Evolutionary conservation across 2,888 invertebrate genomes (phyloP), one percentile per base, ranked within the genome.

Genomic region (Lordiphosa andalusiaca): DNA sequence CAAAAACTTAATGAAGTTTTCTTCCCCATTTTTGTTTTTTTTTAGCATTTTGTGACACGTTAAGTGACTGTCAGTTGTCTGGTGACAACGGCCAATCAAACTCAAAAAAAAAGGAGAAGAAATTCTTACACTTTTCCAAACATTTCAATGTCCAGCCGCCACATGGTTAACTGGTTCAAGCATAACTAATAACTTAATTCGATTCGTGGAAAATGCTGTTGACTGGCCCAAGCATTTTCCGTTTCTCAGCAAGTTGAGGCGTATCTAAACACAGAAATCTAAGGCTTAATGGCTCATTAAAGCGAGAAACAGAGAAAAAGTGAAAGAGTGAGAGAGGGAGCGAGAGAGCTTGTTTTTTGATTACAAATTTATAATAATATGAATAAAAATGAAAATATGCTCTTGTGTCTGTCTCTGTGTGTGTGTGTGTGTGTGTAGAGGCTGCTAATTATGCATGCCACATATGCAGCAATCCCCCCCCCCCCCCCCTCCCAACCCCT

Each of bases 101-200:
- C 7, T 19, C 19, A 19, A 19, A 19, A 1, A 16, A 16, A 16
- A 16, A n/a, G n/a, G n/a, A n/a, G n/a, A n/a, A n/a, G n/a, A n/a
- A 19, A 19, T 19, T 19, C 19, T 19, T 19, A 4, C 19, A 7
- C 25, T 7, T 7, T 6, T 7, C 25, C 2, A 25, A 30, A 30
- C 30, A 10, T 30, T 30, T 30, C 30, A 1, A 30, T 10, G 30
- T 9, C 30, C 30, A 30, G 30, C 30, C 10, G 30, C 9, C 30
- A 30, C 10, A 71, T 44, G 67, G 67, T 67, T 76, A 53, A 65
- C 61, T 70, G 60, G 60, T 66, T 61, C 51, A 55, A 56, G 71
- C 77, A 81, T 77, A 48, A 68, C 77, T 77, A 77, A 77, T 81
- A 84, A 81, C 81, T 84, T 77, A 81, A 77, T 84, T 84, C 84